phyloP scores from a whole-genome alignment of 2,797 vertebrate species.

The Tamandua tetradactyla region DNA sequence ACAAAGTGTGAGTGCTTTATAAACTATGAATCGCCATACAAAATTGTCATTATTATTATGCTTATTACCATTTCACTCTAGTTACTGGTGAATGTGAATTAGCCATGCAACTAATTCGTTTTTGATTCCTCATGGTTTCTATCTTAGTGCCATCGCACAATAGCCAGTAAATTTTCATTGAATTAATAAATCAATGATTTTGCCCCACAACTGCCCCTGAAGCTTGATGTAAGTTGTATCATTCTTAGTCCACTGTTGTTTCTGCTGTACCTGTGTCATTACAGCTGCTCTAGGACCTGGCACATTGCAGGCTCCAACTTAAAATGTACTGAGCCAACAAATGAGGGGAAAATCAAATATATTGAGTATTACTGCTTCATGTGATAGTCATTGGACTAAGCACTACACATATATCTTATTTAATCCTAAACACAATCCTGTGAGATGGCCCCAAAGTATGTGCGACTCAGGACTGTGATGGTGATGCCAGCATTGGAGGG shows the following conservation, averaged over 20 bases:
- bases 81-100: neutral
- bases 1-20: neutral
- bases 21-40: neutral
- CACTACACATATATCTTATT: neutral
- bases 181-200: constrained; percentile 12
- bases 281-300: neutral
- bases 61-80: neutral
- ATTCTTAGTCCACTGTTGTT: neutral
- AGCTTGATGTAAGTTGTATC: constrained; percentile 4
- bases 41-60: neutral
- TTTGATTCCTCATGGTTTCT: constrained; percentile 14
- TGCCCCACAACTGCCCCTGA: neutral
- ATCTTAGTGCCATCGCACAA: neutral
- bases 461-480: neutral
- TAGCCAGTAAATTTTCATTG: neutral
- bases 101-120: neutral
- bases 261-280: neutral
- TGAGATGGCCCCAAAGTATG: neutral
- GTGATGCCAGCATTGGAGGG: neutral
- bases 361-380: neutral
- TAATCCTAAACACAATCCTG: neutral
- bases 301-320: neutral
- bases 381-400: neutral
- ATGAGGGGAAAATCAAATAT: neutral
- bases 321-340: neutral